Evolutionary conservation across 2,113 vertebrate species (phyloP).

Genomic region (Phalacrocorax pelagicus): DNA sequence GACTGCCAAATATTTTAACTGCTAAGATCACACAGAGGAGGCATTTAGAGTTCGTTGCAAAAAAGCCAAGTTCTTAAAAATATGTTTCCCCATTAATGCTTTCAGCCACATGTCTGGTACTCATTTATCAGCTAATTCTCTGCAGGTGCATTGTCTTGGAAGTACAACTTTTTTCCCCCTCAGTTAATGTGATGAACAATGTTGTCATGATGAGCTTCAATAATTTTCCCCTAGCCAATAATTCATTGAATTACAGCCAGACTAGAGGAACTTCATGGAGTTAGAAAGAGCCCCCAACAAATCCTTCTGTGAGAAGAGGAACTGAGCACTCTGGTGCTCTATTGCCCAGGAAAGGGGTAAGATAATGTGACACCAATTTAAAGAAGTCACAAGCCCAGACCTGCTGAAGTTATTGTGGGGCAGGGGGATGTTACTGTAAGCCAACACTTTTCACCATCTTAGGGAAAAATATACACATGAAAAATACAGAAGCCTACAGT

Average conservation of each 20-base stretch:
- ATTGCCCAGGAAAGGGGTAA: background rate
- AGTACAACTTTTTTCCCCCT: background rate
- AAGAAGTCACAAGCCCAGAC: background rate
- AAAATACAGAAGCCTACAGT: background rate
- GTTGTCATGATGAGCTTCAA: conserved; percentile 35
- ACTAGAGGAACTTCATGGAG: background rate
- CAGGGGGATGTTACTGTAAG: background rate
- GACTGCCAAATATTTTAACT: conserved; percentile 9
- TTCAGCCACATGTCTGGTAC: background rate
- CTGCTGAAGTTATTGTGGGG: background rate
- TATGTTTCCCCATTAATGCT: background rate
- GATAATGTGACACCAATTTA: background rate
- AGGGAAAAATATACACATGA: background rate
- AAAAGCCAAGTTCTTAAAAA: background rate
- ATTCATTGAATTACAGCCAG: background rate
- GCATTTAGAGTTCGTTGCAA: background rate
- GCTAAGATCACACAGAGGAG: background rate
- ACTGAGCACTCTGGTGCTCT: background rate
- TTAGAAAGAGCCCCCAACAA: background rate
- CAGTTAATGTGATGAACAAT: conserved; percentile 39
- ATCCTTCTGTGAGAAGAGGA: background rate
- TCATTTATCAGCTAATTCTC: conserved; percentile 41
- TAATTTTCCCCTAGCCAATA: conserved; percentile 1
- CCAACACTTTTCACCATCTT: background rate
- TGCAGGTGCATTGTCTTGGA: background rate